Conservation (phyloP, 2,888 invertebrate genomes). For the Dasypolia templi region DNA sequence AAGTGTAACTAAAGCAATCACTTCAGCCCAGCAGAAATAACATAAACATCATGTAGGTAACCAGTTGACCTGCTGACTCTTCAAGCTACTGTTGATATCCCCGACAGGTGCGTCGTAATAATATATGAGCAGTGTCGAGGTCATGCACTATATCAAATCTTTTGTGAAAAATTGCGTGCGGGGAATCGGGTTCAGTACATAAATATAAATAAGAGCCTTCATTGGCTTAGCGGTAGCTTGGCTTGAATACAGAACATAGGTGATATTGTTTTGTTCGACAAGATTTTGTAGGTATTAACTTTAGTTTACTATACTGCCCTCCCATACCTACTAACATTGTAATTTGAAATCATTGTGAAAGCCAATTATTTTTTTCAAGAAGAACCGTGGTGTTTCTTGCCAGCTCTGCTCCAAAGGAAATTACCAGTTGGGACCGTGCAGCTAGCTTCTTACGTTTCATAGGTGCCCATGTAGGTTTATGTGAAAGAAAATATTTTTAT, state of each 20-base stretch:
- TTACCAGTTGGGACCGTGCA: too few species aligned
- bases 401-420: too few species aligned
- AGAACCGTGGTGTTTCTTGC: too few species aligned
- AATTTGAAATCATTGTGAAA: too few species aligned
- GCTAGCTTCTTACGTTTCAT: too few species aligned
- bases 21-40: background rate
- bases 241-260: constrained; percentile 29
- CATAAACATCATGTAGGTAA: background rate
- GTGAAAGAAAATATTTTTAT: too few species aligned
- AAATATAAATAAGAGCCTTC: constrained; percentile 55
- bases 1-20: background rate
- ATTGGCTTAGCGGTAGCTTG: constrained; percentile 33
- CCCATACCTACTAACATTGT: too few species aligned
- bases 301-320: too few species aligned
- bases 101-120: constrained; percentile 63
- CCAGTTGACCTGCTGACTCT: constrained; percentile 40
- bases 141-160: constrained; percentile 64
- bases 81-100: constrained; percentile 1
- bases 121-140: constrained; percentile 59
- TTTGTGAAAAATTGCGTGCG: constrained; percentile 59
- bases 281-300: background rate
- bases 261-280: background rate
- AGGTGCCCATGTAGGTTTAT: too few species aligned
- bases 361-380: too few species aligned
- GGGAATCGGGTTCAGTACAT: constrained; percentile 54